Evolutionary conservation across 2,888 invertebrate genomes (phyloP).

Genomic region (Axea sp.): DNA sequence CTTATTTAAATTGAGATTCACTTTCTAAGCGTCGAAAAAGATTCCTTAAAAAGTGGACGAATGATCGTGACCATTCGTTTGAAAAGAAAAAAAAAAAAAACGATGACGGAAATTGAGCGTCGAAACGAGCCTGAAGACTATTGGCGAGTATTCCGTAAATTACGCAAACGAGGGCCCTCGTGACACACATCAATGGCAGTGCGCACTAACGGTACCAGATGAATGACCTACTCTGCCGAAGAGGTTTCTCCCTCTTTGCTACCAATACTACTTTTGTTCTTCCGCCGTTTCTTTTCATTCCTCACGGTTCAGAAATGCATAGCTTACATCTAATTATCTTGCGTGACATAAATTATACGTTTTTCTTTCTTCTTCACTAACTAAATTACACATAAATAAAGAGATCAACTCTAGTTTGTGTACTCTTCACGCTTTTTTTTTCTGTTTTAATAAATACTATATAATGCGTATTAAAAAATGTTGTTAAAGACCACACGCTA

Average conservation of each 20-base stretch:
- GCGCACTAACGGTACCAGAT: slow-evolving; percentile 75
- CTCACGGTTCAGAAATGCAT: too few relatives aligned
- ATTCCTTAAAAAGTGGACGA: slow-evolving; percentile 3
- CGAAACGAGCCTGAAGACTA: slow-evolving; percentile 24
- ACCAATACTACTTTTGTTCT: slow-evolving; percentile 55
- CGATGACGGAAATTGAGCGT: slow-evolving; percentile 1
- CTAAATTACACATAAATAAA: slow-evolving; percentile 1
- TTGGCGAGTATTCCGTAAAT: slow-evolving; percentile 60
- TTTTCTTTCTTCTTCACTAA: not conserved
- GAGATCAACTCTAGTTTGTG: too few relatives aligned
- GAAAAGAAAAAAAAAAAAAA: slow-evolving; percentile 2
- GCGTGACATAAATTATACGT: slow-evolving; percentile 5
- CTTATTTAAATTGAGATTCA: slow-evolving; percentile 44
- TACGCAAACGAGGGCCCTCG: slow-evolving; percentile 70
- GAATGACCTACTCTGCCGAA: slow-evolving; percentile 75
- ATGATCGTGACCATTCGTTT: not conserved
- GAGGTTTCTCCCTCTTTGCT: slow-evolving; percentile 63
- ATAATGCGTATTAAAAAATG: too few relatives aligned
- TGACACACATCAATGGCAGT: slow-evolving; percentile 78
- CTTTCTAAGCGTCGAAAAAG: slow-evolving; percentile 24
- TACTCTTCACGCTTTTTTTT: too few relatives aligned
- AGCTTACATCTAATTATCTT: slow-evolving; percentile 42
- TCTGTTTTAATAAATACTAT: too few relatives aligned
- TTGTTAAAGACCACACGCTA: too few relatives aligned
- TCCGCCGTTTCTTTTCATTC: slow-evolving; percentile 58